Conservation (phyloP, 2,113 vertebrate genomes). For the Amia ocellicauda region DNA sequence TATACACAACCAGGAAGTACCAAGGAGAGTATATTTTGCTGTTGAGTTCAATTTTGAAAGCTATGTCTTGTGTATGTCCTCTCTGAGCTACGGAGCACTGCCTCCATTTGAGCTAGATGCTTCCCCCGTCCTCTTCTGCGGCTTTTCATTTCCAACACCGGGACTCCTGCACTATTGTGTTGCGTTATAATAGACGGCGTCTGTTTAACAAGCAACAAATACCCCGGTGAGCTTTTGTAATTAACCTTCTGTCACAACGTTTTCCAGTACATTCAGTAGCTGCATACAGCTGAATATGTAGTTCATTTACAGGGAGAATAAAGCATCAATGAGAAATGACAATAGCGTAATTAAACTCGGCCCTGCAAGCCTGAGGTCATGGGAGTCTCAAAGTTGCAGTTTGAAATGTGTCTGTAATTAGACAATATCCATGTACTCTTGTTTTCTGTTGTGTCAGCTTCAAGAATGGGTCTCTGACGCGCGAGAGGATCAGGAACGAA, state of each 20-base stretch:
- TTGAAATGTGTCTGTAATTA: too few species aligned
- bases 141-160: too few species aligned
- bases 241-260: background rate
- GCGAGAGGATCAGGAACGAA: constrained; percentile 81
- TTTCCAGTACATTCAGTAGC: background rate
- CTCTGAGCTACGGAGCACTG: too few species aligned
- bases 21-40: too few species aligned
- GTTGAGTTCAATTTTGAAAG: too few species aligned
- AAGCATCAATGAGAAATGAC: background rate
- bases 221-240: background rate
- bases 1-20: too few species aligned
- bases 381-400: too few species aligned
- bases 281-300: background rate
- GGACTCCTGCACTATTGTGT: too few species aligned
- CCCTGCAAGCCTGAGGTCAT: too few species aligned
- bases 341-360: background rate
- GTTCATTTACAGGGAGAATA: background rate
- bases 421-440: background rate
- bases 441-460: constrained; percentile 65
- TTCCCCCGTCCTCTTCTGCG: background rate
- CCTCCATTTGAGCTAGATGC: too few species aligned
- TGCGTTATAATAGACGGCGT: background rate
- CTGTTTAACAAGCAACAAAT: background rate
- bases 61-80: too few species aligned
- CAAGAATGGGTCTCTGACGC: constrained; percentile 91